Evolutionary conservation across 1,140 invertebrate species (phyloP).

Genomic region (Ips nitidus): DNA sequence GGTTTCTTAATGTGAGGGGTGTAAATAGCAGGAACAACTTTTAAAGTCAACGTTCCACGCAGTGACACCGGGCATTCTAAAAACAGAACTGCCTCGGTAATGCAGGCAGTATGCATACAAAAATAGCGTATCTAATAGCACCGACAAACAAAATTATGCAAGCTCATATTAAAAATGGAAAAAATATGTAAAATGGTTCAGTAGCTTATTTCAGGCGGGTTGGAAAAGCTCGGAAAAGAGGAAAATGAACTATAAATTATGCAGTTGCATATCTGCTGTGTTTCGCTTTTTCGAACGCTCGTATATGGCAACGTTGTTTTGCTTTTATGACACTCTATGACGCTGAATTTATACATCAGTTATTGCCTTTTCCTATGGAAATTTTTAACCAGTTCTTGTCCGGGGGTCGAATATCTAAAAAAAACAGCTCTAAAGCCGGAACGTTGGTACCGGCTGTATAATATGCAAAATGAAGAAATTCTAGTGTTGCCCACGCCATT

Average conservation of each 20-base stretch:
- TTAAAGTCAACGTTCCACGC: too few relatives aligned
- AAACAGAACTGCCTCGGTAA: too few relatives aligned
- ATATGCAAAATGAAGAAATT: constrained; percentile 24
- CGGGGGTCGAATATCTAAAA: too few relatives aligned
- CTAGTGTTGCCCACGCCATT: constrained; percentile 11
- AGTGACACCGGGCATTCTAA: too few relatives aligned
- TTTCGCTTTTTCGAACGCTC: constrained; percentile 25
- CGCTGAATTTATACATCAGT: too few relatives aligned
- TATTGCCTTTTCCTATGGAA: too few relatives aligned
- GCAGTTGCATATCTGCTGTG: constrained; percentile 30
- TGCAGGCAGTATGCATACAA: constrained; percentile 18
- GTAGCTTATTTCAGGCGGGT: constrained; percentile 21
- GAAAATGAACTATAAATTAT: constrained; percentile 33
- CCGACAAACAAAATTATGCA: constrained; percentile 34
- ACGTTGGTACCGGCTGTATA: not conserved
- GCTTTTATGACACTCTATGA: not conserved
- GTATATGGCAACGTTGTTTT: constrained; percentile 13
- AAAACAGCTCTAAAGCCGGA: too few relatives aligned
- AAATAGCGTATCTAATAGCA: constrained; percentile 30
- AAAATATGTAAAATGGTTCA: constrained; percentile 34
- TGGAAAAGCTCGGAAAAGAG: constrained; percentile 23
- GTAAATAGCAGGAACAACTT: too few relatives aligned
- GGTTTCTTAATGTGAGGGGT: too few relatives aligned
- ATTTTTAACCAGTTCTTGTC: too few relatives aligned
- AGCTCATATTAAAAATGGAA: constrained; percentile 32